phyloP scores from a whole-genome alignment of 2,113 vertebrate species.

The Melanotaenia duboulayi region DNA sequence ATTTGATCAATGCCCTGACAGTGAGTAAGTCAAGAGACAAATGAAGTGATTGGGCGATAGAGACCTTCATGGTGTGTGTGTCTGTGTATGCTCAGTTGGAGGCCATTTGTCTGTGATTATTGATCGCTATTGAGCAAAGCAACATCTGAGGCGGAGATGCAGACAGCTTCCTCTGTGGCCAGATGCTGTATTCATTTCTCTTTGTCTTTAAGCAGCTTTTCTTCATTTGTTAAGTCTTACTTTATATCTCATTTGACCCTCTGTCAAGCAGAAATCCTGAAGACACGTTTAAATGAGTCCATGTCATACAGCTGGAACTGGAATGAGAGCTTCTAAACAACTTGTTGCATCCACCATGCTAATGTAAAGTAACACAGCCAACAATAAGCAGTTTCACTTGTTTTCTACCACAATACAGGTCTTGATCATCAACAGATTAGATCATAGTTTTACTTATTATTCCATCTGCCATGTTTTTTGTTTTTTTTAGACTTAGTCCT shows the following conservation, averaged over 20 bases:
- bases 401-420: slow-evolving; percentile 12
- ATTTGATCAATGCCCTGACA: no score
- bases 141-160: slow-evolving; percentile 28
- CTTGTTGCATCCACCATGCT: not conserved
- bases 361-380: not conserved
- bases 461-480: slow-evolving; percentile 13
- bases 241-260: slow-evolving; percentile 21
- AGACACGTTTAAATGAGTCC: slow-evolving; percentile 11
- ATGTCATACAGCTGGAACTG: slow-evolving; percentile 8
- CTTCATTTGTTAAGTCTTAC: slow-evolving; percentile 41
- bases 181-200: slow-evolving; percentile 32
- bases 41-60: slow-evolving; percentile 17
- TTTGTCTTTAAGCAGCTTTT: slow-evolving; percentile 53
- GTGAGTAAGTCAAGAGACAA: slow-evolving; percentile 1
- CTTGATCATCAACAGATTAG: slow-evolving; percentile 21
- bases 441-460: slow-evolving; percentile 16
- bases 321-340: slow-evolving; percentile 7
- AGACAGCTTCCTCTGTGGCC: slow-evolving; percentile 50
- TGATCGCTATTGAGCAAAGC: slow-evolving; percentile 54
- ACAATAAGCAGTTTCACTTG: not conserved
- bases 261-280: slow-evolving; percentile 41
- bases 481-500: slow-evolving; percentile 7
- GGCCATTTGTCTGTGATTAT: slow-evolving; percentile 50
- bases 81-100: not conserved
- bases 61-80: slow-evolving; percentile 21